Evolutionary conservation across 2,113 vertebrate genomes (phyloP), one percentile per base, ranked within the genome.

Genomic region (Clarias magur): DNA sequence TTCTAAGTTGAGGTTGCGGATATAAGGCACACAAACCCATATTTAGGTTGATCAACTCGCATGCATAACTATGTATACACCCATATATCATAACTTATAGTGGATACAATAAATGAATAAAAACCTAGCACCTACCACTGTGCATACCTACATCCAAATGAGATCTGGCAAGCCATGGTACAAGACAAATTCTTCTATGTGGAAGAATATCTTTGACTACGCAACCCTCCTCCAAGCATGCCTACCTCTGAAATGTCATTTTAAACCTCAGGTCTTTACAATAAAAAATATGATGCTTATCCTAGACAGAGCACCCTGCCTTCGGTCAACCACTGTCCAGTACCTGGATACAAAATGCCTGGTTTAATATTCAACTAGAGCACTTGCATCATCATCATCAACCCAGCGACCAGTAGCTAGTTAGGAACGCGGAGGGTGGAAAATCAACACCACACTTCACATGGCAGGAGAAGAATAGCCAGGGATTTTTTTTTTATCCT

Each of bases 231-330:
- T 25, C 19, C 38, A 23, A 42, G 12, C 72, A 23, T 12, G 21
- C 34, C 19, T 23, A 48, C 86, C 88, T 91, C 88, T 75, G 72
- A 86, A 92, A 91, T 89, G 91, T 90, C 91, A 87, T 90, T 91
- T 34, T 38, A 17, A 15, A 23, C 63, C 65, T 54, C 38, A 80
- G 63, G 54, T 48, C 11, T 3, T 9, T 23, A 2, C 17, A 38
- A 17, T 16, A 7, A 68, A 68, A 68, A 7, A 34, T n/a, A 27
- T 4, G 7, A 54, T 19, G 25, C 80, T 78, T 30, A 87, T 80
- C 70, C 30, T 10, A 38, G 48, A 53, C 27, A 27, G n/a, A 80
- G 65, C 7, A 48, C 54, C 38, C 25, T 57, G 38, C 19, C 57
- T 42, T 6, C 9, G 30, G 56, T 6, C 5, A 34, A 34, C 30